Base-by-base conservation (phyloP, 2,797 vertebrate species). In the Gila robusta region DNA sequence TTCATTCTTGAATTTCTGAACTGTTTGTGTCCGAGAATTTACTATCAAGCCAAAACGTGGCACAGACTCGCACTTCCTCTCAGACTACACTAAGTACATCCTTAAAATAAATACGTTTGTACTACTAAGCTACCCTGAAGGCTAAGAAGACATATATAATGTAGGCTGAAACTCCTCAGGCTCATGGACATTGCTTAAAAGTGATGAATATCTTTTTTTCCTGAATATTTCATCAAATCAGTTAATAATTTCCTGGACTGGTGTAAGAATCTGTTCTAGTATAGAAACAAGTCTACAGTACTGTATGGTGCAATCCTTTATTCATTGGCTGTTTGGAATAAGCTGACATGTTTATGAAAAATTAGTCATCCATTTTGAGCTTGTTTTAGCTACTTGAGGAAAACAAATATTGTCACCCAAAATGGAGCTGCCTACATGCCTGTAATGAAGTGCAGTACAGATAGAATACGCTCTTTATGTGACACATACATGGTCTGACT, bases 321-420 rank as follows among this genome's bases (percentile, higher is more conserved):
- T 74, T 26, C 54, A 82, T 19, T 28, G 80, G 11, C 14, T 47
- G 41, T 54, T 52, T 82, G 3, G 69, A 69, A 54, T 62, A 79
- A 56, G 7, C 17, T 56, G 62, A 84, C 39, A 81, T 69, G 44
- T 66, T 86, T 56, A 32, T 77, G 16, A 2, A 82, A 19, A 76
- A 47, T 28, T 49, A 35, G 56, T 70, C 85, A 82, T 86, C 62
- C 71, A 77, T 81, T 82, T 77, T 77, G 44, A 47, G 28, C 26
- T 76, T 56, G 3, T 37, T 37, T 76, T 41, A 66, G 54, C 69
- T 82, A 37, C 52, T 82, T 73, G 70, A 62, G 41, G 44, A 74
- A 74, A 83, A 82, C 67, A 83, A 83, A 76, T 35, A 10, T 6
- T 66, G 71, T 76, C 56, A 76, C 41, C 76, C 82, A 83, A 83